Evolutionary conservation across 2,888 invertebrate genomes (phyloP).

Genomic region (Trissoscelio sp.): DNA sequence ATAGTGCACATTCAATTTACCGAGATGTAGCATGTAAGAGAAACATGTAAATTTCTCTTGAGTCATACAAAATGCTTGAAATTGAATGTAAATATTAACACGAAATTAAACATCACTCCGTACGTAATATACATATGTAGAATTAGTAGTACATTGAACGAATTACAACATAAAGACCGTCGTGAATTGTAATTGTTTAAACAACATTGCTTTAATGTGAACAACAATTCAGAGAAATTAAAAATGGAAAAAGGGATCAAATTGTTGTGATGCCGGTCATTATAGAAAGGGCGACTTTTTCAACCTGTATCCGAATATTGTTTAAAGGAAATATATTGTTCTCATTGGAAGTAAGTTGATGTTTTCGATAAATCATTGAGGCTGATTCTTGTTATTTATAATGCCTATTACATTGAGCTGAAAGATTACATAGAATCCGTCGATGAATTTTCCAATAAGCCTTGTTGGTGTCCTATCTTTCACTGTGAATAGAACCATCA

Average conservation of each 20-base stretch:
- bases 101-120: conserved; percentile 1
- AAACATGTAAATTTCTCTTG: not conserved
- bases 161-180: not conserved
- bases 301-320: conserved; percentile 2
- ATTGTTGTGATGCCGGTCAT: too few relatives aligned
- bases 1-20: too few relatives aligned
- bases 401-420: conserved; percentile 65
- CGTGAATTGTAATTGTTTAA: not conserved
- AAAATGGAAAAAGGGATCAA: too few relatives aligned
- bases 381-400: conserved; percentile 47
- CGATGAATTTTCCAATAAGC: conserved; percentile 69
- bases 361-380: conserved; percentile 29
- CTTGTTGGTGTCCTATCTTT: conserved; percentile 66
- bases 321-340: conserved; percentile 27
- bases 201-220: not conserved
- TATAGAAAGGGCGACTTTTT: conserved; percentile 1
- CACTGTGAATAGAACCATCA: conserved; percentile 64
- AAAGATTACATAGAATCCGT: conserved; percentile 66
- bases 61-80: not conserved
- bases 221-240: not conserved
- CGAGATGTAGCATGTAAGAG: not conserved
- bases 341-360: conserved; percentile 19
- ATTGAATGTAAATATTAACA: conserved; percentile 1
- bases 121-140: not conserved
- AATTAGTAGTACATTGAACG: not conserved